Evolutionary conservation across 2,113 vertebrate genomes (phyloP), one percentile per base, ranked within the genome.

Genomic region (Kobus ellipsiprymnus): DNA sequence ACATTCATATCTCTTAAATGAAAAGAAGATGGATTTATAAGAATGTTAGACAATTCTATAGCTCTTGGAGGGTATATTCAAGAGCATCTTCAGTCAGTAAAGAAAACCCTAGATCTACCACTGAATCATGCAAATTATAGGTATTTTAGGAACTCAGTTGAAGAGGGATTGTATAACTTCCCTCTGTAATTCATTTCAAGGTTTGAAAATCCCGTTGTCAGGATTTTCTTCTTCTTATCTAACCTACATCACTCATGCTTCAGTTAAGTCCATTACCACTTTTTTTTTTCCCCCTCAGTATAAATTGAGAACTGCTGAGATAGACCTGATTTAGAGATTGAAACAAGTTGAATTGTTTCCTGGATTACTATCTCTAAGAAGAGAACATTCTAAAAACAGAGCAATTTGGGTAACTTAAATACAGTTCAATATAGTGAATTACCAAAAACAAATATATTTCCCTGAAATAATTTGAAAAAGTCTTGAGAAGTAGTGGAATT

Each of bases 231-330:
- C 87, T 60, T 95, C 64, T 52, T 96, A 96, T 88, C 62, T 71
- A 98, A 84, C 90, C 59, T 84, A 83, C n/a, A 97, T 93, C 95
- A 97, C 8, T 60, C 30, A 30, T 44, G 21, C 8, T 94, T 95
- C 96, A 91, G 82, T 87, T 95, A 87, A 94, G 57, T 91, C 46
- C 23, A 27, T 97, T 90, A 60, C 36, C 33, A 84, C 30, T 74
- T 89, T 1, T 30, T 13, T 74, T 89, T 1, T 30, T 13, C 5
- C 16, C n/a, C 52, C 36, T 50, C 55, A 54, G 67, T 92, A 88
- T 91, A 97, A 97, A 94, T 91, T 91, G 92, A 98, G 88, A 97
- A 96, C 86, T 94, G 81, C 92, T 96, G 85, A 98, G 81, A 30
- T 40, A 91, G 36, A 88, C 11, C 54, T 97, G 94, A 97, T 95